Base-by-base conservation (phyloP, 2,113 vertebrate genomes). In the Pipa parva region DNA sequence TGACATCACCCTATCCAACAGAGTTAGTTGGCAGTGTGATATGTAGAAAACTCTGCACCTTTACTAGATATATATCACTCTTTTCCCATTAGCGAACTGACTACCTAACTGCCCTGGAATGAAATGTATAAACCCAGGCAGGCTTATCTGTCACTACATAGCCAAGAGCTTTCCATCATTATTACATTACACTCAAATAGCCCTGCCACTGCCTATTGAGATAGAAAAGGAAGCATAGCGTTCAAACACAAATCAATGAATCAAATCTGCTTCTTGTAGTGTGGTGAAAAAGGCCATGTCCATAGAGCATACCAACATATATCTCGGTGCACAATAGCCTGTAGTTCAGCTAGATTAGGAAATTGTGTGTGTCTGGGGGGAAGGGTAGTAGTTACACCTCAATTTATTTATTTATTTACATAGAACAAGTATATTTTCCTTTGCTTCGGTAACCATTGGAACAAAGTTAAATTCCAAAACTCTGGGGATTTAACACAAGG, bases 111-210 rank as follows among this genome's bases (percentile, higher is more conserved):
- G 21, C 26, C 60, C 12, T 11, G 57, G 48, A 60, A 68, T 68
- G 65, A 60, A 59, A 59, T 68, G 58, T 68, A 68, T 51, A 59
- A 68, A 59, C 55, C 51, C 28, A 58, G 50, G 26, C 54, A 50
- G 56, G 48, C 65, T 68, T 59, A 68, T 68, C 65, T 68, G 65
- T 59, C 56, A 60, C 31, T 56, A 59, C 65, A 59, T 68, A 56
- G 65, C 65, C 56, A 60, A 57, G 56, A 68, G 56, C 65, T 52
- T 56, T 60, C 56, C 31, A 26, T 68, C 65, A 68, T 68, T 57
- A 59, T 68, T 68, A 59, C 58, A 59, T 68, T 59, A 59, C 51
- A 39, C 45, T 51, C 45, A 58, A 66, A 66, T 67, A 67, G 55
- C 39, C 59, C 65, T 68, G 65, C 60, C 65, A 68, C 45, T 60